Evolutionary conservation across 2,797 vertebrate genomes (phyloP).

Genomic region (Muraenolepis orangiensis): DNA sequence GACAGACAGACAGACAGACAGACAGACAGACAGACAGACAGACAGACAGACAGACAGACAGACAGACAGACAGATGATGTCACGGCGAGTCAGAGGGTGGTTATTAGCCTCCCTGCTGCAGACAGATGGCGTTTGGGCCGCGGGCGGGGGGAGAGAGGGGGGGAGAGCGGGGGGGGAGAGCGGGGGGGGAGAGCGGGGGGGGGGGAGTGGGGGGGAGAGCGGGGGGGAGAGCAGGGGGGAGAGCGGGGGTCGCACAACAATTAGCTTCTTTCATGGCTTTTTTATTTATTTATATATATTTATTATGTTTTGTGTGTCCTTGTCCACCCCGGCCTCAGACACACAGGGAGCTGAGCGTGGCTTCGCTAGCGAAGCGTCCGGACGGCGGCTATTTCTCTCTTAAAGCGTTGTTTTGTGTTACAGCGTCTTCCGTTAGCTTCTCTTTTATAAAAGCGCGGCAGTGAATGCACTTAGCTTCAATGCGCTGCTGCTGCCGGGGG

Average conservation of each 20-base stretch:
- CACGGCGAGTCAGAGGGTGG: constrained; percentile 56
- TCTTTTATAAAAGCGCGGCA: neutral
- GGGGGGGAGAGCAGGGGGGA: no score
- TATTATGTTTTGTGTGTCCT: neutral
- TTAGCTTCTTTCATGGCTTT: constrained; percentile 62
- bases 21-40: neutral
- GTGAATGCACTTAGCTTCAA: constrained; percentile 3
- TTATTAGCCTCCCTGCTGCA: constrained; percentile 52
- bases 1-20: neutral
- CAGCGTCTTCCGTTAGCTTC: neutral
- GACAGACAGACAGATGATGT: constrained; percentile 51
- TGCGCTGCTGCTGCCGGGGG: constrained; percentile 10
- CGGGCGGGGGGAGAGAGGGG: no score
- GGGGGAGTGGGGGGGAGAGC: no score
- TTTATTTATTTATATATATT: no score
- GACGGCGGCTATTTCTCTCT: neutral
- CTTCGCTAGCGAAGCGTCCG: constrained; percentile 38
- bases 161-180: no score
- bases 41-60: neutral
- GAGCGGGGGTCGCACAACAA: constrained; percentile 59
- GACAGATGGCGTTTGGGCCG: constrained; percentile 59
- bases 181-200: no score
- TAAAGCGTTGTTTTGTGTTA: neutral
- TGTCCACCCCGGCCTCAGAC: constrained; percentile 3
- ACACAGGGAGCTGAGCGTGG: constrained; percentile 37